Evolutionary conservation across 2,888 invertebrate species (phyloP), one percentile per base, ranked within the genome.

Genomic region (Pyrochroa serraticornis): DNA sequence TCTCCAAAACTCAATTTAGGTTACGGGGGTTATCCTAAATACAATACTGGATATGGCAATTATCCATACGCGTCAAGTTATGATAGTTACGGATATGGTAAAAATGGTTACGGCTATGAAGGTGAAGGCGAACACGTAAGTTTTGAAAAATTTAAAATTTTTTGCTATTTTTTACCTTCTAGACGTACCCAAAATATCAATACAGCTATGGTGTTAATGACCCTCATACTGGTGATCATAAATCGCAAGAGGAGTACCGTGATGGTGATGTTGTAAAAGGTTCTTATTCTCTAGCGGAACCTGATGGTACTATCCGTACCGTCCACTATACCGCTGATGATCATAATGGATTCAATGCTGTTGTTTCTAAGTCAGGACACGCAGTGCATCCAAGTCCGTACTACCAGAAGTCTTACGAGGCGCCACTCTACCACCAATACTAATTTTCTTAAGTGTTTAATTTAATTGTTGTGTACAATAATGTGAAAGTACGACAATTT

Each of bases 291-390:
- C 74, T 83, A 48, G 79, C 82, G 32, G 82, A 83, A 71, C 82
- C 83, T 34, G 84, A 83, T 62, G 83, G 83, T 59, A 81, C 82
- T 63, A 77, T 81, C 38, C 81, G 84, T 64, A 80, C 81, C 62
- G 84, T 84, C 52, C 79, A 82, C 45, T 84, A 84, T 76, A 80
- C 81, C 58, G 82, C 83, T 65, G 82, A 84, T 58, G 58, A 58
- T 34, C 46, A 31, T 9, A 58, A 58, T 34, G 56, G 56, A n/a
- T 56, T 56, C 13, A 56, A 56, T 12, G 56, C 56, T 3, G 56
- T 56, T n/a, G 58, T 58, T 6, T 39, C 33, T n/a, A 58, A 52
- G 81, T 80, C 66, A 78, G 83, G 74, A 77, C 63, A 62, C 6
- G 57, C 65, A 0, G 37, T 59, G 3, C 63, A 63, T 48, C 58